Evolutionary conservation across 2,113 vertebrate genomes (phyloP).

Genomic region (Calypte anna): DNA sequence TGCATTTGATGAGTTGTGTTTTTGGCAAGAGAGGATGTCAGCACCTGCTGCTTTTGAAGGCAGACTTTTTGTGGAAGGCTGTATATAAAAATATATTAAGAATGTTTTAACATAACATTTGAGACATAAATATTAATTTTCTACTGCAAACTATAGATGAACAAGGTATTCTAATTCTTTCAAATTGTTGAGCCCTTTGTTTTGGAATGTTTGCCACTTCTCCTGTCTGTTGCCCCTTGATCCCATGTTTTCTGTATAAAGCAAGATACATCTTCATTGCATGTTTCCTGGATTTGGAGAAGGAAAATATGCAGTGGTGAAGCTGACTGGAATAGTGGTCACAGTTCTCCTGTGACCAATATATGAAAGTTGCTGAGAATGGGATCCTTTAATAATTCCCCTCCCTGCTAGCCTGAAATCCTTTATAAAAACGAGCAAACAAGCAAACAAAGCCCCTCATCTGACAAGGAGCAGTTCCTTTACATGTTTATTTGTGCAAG

Average conservation of each 20-base stretch:
- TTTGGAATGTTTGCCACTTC: conserved; percentile 4
- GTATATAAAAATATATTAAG: conserved; percentile 70
- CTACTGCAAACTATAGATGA: conserved; percentile 57
- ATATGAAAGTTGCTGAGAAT: background rate
- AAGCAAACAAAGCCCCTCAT: background rate
- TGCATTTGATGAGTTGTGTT: conserved; percentile 58
- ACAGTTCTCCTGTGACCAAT: background rate
- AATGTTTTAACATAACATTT: conserved; percentile 69
- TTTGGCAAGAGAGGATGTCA: conserved; percentile 61
- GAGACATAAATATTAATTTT: conserved; percentile 69
- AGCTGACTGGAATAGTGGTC: background rate
- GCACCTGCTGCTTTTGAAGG: conserved; percentile 62
- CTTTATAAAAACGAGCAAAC: background rate
- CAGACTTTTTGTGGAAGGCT: conserved; percentile 59
- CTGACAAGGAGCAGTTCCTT: background rate
- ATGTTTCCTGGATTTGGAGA: background rate
- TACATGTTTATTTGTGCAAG: background rate
- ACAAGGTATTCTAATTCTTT: conserved; percentile 51
- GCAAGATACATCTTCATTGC: background rate
- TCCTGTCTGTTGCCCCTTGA: conserved; percentile 8
- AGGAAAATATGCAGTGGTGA: background rate
- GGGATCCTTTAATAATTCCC: background rate
- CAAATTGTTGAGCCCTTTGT: conserved; percentile 27
- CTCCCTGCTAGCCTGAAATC: background rate
- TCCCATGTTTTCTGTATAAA: background rate